Evolutionary conservation across 30 jellyfish, hydroid and myxozoan species (phyloP).

Genomic region (Rhopilema esculentum): DNA sequence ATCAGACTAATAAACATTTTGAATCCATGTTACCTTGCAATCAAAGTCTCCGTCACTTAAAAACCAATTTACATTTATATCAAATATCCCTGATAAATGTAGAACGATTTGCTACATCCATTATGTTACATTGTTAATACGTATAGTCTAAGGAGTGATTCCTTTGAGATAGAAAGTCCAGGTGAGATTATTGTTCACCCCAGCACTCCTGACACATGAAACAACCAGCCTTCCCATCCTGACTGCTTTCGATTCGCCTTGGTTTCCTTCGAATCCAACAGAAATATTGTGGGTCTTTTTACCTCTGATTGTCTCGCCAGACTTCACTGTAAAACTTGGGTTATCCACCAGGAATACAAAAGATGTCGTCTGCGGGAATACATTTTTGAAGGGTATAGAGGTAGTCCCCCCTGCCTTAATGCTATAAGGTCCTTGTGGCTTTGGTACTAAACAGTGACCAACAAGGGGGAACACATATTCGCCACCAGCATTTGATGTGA

Average conservation of each 20-base stretch:
- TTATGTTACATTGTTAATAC: not conserved
- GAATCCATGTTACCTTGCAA: not conserved
- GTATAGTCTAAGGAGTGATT: slow-evolving; percentile 9
- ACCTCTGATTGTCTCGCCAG: slow-evolving; percentile 93
- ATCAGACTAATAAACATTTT: too few species aligned
- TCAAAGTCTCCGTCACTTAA: not conserved
- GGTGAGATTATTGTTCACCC: slow-evolving; percentile 55
- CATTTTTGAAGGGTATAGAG: slow-evolving; percentile 91
- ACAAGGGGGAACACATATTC: slow-evolving; percentile 91
- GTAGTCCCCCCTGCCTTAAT: slow-evolving; percentile 90
- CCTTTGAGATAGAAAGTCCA: slow-evolving; percentile 98
- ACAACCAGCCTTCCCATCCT: slow-evolving; percentile 92
- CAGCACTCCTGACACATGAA: slow-evolving; percentile 88
- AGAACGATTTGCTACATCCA: not conserved
- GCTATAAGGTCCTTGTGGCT: slow-evolving; percentile 98
- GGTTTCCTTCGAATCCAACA: slow-evolving; percentile 95
- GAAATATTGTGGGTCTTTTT: slow-evolving; percentile 86
- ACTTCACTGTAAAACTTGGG: slow-evolving; percentile 85
- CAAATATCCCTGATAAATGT: not conserved
- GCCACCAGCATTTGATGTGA: slow-evolving; percentile 89
- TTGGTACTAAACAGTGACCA: slow-evolving; percentile 94
- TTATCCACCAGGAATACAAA: slow-evolving; percentile 88
- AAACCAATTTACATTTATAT: not conserved
- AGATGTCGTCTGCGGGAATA: slow-evolving; percentile 88
- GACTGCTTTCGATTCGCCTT: slow-evolving; percentile 91